phyloP scores from a whole-genome alignment of 2,113 vertebrate species.

The Laticauda colubrina region DNA sequence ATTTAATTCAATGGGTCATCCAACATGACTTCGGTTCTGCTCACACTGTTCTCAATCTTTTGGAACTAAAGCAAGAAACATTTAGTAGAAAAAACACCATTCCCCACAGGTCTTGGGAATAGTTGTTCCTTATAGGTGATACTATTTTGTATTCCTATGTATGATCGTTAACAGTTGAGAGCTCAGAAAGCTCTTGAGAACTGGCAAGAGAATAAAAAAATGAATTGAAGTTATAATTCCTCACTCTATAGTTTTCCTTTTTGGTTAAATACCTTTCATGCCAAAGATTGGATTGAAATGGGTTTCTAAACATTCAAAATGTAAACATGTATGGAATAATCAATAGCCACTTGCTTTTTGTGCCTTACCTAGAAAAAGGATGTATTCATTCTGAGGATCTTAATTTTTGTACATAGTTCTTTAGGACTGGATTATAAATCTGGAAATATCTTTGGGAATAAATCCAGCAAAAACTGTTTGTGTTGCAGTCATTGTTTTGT shows the following conservation, averaged over 20 bases:
- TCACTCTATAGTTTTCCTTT: background rate
- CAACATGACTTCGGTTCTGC: no score
- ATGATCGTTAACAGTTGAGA: background rate
- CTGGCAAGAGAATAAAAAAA: background rate
- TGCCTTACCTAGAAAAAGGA: background rate
- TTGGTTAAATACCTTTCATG: background rate
- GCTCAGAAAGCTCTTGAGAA: background rate
- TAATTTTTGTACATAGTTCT: background rate
- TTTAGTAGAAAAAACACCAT: background rate
- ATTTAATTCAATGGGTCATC: no score
- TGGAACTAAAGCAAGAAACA: background rate
- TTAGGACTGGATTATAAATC: background rate
- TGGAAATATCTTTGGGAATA: background rate
- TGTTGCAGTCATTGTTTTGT: background rate
- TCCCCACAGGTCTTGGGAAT: background rate
- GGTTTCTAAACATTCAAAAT: no score
- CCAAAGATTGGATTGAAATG: background rate
- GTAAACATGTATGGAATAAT: background rate
- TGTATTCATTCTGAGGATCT: background rate
- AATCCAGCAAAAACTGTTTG: background rate
- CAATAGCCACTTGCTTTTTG: background rate
- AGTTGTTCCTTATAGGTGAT: background rate
- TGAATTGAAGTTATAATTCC: background rate
- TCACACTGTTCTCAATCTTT: background rate
- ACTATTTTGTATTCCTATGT: background rate